Percentiles rank a stretch among this genome's conserved stretches.
Evolutionary conservation across 2,113 vertebrate genomes (phyloP).

Genomic region (Gallinago undulata): DNA sequence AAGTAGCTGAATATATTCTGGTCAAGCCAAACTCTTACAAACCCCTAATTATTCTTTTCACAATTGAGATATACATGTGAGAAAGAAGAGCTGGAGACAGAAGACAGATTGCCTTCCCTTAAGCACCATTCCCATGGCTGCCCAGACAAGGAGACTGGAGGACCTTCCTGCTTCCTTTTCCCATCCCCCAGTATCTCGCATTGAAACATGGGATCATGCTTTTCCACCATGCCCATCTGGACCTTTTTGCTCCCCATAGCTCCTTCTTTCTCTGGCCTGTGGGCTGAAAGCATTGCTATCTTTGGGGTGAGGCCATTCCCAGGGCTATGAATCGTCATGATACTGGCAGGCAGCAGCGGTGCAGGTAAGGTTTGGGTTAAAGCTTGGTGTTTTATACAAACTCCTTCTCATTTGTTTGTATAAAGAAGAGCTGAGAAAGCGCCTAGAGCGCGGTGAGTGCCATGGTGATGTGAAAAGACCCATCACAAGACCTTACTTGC

Average conservation of each 20-base stretch:
- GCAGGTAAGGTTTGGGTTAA: background rate
- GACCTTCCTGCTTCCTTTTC: background rate
- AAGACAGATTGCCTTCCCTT: background rate
- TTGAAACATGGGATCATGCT: background rate
- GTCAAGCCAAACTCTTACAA: background rate
- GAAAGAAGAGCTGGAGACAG: background rate
- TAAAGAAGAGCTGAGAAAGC: background rate
- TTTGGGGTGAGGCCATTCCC: background rate
- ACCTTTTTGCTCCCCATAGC: background rate
- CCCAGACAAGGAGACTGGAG: background rate
- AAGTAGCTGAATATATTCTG: background rate
- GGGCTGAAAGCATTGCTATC: background rate
- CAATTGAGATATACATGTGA: background rate
- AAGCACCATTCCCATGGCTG: fast-evolving
- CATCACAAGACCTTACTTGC: background rate
- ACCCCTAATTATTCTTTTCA: background rate
- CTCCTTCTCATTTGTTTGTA: background rate
- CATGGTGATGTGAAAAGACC: background rate
- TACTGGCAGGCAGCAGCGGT: background rate
- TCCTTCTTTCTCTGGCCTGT: background rate
- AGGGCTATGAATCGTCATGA: background rate
- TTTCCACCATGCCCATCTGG: background rate
- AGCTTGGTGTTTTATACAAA: background rate
- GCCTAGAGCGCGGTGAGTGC: background rate
- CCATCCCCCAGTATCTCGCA: background rate